Evolutionary conservation across 2,797 vertebrate species (phyloP), one percentile per base, ranked within the genome.

Genomic region (Pangasius djambal): DNA sequence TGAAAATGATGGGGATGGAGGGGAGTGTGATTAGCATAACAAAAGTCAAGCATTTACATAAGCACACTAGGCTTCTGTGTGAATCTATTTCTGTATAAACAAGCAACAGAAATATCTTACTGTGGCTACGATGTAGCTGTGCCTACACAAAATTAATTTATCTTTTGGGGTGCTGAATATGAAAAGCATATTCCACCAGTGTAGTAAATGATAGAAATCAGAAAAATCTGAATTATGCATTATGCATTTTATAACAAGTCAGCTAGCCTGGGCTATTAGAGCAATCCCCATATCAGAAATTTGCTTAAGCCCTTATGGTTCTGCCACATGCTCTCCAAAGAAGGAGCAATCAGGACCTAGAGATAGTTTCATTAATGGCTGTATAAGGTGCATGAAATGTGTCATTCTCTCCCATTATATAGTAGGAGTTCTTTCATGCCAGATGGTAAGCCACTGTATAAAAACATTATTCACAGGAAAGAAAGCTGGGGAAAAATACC

Each of bases 31-130:
- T 92, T 90, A 91, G 83, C 91, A 91, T 92, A 90, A 91, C 87
- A 92, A 91, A 88, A 90, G 83, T 89, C 90, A 89, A 85, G 72
- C 87, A 92, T 92, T 91, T 87, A 90, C 89, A 92, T 91, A 91
- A 85, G 89, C 74, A 89, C 89, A 88, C 67, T 28, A 70, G 55
- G 88, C 74, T 86, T 88, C 87, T 48, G 86, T 82, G 82, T 44
- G 34, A 79, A 87, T 86, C 77, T 88, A 83, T 86, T 90, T 90
- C 65, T 67, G 78, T 91, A 86, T 86, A 92, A 91, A 92, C 88
- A 92, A 89, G 84, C 72, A 81, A 85, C 72, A 88, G 87, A 79
- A 91, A 87, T 72, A 82, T 91, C 50, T 52, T 55, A 77, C 57
- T 81, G 75, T 69, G 78, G 44, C 74, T 87, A 57, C 50, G 7